Evolutionary conservation across 2,113 vertebrate genomes (phyloP), one percentile per base, ranked within the genome.

Genomic region (Chaetorhynchus papuensis): DNA sequence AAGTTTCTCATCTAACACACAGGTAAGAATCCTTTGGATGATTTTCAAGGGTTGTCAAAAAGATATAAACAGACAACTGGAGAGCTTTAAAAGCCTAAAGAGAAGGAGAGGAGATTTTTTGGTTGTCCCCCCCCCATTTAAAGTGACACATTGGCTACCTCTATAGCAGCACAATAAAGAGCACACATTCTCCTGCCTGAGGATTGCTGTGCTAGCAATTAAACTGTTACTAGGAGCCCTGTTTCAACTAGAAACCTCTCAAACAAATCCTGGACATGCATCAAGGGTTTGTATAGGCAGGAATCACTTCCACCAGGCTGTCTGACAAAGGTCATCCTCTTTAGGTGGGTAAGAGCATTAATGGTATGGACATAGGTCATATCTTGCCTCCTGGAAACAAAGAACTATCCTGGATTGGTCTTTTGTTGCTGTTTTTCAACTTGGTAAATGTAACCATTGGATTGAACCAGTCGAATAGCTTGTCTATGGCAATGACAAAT

Each of bases 391-490:
- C 14, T 80, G 37, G 39, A 41, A 24, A 6, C 37, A 57, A 88
- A 44, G 27, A 79, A 44, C 44, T 65, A 30, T 1, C 35, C 19
- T 60, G 35, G 53, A 10, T 2, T 35, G 7, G 0, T 0, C 11
- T 66, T 83, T 60, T 64, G 5, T 30, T 80, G 10, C 35, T 64
- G 35, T 22, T 94, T 89, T 77, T 57, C 90, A 77, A 27, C 23
- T 60, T 60, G 19, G n/a, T 52, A 54, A 83, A 47, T 28, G 35
- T 13, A 85, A 44, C 15, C 14, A 9, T 31, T 69, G 31, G 11
- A 65, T 81, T 80, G 26, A 65, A 24, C 22, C 37, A 88, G 31
- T 24, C n/a, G 41, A 74, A 61, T 53, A 50, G 15, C 15, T 60
- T 49, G 6, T 69, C 45, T 86, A 8, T 54, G 37, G 24, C 19